Evolutionary conservation across 1,140 invertebrate species (phyloP), one percentile per base, ranked within the genome.

Genomic region (Diorhabda sublineata): DNA sequence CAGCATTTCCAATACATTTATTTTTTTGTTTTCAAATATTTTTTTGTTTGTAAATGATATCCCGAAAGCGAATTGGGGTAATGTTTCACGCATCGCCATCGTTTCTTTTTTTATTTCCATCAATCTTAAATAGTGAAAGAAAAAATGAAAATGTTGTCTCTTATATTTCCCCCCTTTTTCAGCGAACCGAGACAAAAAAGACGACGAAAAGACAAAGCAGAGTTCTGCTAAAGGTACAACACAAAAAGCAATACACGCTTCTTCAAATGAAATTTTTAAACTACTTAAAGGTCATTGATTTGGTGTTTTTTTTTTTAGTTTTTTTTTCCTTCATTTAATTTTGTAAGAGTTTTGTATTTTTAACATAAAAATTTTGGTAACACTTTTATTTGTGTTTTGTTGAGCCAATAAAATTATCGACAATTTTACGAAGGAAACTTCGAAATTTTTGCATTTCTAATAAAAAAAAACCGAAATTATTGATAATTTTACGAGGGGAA

Each of bases 171-270:
- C 62, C 62, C 69, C 74, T 70, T 77, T 79, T 79, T 79, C 78
- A 77, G 76, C 74, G 71, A 78, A 70, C 69, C 74, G 75, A 71
- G 74, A 75, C 72, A 76, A 76, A 76, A 77, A 78, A 76, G 77
- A 78, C 68, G 76, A 78, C 64, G 77, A 77, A 67, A 76, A 76
- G 74, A 73, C 68, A 71, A 79, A 79, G 73, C 71, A 77, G 72
- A 79, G 70, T 73, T 75, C 75, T 73, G 70, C 75, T 71, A 79
- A 79, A 76, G 78, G 74, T 74, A 78, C 73, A 69, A 68, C 69
- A 63, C 69, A 73, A 63, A 65, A 69, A 70, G 73, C 70, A 71
- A 62, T 71, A 58, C 71, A 77, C 68, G 73, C 71, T 57, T 73
- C 71, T 66, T 58, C 69, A 42, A 68, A 64, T 44, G 71, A 74